These are phyloP conservation scores for Pipistrellus pygmaeus DNA, from an alignment of 2,797 vertebrate species.

Conservation along the genomic window DNA sequence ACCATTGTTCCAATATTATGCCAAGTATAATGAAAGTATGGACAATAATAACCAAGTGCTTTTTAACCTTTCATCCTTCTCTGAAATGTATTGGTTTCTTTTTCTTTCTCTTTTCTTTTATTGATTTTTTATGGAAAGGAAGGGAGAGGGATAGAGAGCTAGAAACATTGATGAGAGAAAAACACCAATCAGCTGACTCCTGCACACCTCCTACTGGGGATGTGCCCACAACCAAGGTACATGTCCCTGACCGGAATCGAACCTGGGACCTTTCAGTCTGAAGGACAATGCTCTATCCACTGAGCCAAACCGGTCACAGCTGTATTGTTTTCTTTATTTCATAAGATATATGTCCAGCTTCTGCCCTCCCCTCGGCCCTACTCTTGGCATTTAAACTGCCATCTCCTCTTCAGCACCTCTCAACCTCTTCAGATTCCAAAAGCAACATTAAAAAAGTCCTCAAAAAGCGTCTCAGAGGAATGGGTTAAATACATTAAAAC, in stretches of 20 bases:
- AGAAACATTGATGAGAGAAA: too few relatives aligned
- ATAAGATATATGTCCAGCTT: neutral
- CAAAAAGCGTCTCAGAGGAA: neutral
- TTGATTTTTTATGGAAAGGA: too few relatives aligned
- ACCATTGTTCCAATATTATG: neutral
- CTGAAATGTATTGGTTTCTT: neutral
- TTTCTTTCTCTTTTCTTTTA: neutral
- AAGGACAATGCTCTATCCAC: too few relatives aligned
- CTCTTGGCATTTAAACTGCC: neutral
- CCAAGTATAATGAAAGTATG: neutral
- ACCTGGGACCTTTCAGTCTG: too few relatives aligned
- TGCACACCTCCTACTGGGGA: too few relatives aligned
- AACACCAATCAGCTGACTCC: too few relatives aligned
- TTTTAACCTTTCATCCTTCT: neutral
- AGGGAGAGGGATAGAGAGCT: too few relatives aligned
- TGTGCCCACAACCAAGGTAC: too few relatives aligned
- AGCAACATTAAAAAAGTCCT: neutral
- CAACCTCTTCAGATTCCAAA: neutral
- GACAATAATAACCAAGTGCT: neutral
- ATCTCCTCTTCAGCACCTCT: neutral
- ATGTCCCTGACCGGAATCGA: too few relatives aligned
- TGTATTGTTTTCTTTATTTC: neutral
- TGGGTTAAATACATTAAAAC: neutral
- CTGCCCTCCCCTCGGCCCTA: neutral
- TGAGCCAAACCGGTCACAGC: too few relatives aligned